These are phyloP conservation scores for Aradus depressus DNA, from an alignment of 2,888 invertebrate species.

Conservation along the genomic window DNA sequence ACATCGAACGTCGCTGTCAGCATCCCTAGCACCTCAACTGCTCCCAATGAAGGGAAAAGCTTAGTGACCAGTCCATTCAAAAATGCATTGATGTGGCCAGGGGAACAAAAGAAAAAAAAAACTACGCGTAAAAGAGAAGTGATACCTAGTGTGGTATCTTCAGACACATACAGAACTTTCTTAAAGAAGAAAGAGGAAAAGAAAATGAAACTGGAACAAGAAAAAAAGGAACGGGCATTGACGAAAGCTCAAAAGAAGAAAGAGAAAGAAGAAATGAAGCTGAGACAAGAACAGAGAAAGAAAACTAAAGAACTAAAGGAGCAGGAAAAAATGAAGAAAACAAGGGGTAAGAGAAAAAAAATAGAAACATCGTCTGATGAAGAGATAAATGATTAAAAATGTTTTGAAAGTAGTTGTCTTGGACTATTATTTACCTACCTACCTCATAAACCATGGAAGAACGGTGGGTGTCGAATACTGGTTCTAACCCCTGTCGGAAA, in stretches of 20 bases:
- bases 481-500: too few species aligned
- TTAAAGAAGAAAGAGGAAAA: background rate
- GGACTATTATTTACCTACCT: too few species aligned
- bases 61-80: background rate
- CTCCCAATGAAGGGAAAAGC: slow-evolving; percentile 2
- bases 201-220: slow-evolving; percentile 2
- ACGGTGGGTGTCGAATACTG: too few species aligned
- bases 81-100: background rate
- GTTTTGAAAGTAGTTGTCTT: too few species aligned
- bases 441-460: too few species aligned
- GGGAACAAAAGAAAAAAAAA: background rate
- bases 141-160: background rate
- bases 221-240: slow-evolving; percentile 4
- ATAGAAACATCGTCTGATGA: slow-evolving; percentile 3
- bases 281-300: slow-evolving; percentile 3
- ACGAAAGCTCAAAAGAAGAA: slow-evolving; percentile 3
- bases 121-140: slow-evolving; percentile 1
- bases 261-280: slow-evolving; percentile 6
- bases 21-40: slow-evolving; percentile 1
- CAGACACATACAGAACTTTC: slow-evolving; percentile 5
- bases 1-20: background rate
- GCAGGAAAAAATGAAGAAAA: slow-evolving; percentile 1
- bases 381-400: too few species aligned
- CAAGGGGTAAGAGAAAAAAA: background rate
- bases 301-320: slow-evolving; percentile 1